Percentiles rank a stretch among this genome's conserved stretches.
Evolutionary conservation across 2,113 vertebrate genomes (phyloP).

Genomic region (Pseudorectes ferrugineus): DNA sequence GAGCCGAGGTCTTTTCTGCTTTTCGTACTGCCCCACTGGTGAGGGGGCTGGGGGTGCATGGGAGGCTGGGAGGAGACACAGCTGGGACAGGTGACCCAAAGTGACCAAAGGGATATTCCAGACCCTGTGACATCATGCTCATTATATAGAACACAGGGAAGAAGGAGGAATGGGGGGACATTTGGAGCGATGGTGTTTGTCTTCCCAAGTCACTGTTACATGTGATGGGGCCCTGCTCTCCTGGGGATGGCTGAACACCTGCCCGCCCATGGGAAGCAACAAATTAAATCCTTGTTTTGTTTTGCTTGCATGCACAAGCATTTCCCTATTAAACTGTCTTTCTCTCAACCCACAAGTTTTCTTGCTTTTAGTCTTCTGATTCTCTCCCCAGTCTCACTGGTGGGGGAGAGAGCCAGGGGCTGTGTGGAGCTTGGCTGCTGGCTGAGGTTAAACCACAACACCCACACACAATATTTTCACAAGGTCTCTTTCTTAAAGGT

Average conservation of each 20-base stretch:
- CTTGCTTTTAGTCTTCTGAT: neutral
- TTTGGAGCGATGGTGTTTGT: neutral
- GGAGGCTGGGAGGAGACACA: neutral
- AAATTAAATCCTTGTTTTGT: neutral
- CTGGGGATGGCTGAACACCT: neutral
- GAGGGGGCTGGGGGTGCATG: neutral
- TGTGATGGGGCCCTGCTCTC: fast-evolving
- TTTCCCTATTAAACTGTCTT: neutral
- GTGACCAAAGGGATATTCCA: neutral
- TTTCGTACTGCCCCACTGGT: fast-evolving
- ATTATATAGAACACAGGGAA: fast-evolving
- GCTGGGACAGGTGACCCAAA: neutral
- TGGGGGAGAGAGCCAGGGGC: neutral
- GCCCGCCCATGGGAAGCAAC: neutral
- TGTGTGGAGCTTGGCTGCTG: neutral
- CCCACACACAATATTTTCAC: neutral
- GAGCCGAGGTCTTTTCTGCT: neutral
- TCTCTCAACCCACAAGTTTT: neutral
- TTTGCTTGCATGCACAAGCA: neutral
- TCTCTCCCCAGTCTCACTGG: neutral
- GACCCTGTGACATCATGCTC: neutral
- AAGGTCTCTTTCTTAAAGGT: neutral
- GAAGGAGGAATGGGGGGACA: neutral
- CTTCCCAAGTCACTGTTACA: neutral
- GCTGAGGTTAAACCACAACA: neutral